These are phyloP conservation scores for Sipunculus nudus DNA, from an alignment of 2,888 invertebrate species.

Conservation along the genomic window DNA sequence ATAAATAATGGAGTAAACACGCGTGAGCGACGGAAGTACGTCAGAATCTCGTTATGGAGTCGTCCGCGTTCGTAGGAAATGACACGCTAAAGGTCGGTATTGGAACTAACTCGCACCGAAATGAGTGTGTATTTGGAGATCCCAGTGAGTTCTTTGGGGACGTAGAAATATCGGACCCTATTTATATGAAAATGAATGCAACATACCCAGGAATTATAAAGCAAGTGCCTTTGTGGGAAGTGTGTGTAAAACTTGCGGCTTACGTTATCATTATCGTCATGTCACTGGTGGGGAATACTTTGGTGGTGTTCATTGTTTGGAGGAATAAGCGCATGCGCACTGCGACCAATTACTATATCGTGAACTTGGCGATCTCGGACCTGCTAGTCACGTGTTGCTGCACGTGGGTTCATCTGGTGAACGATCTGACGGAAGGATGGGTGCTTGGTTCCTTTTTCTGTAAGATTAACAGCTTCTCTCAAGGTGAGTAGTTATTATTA, in stretches of 20 bases:
- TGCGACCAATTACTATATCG: constrained; percentile 60
- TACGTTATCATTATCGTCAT: constrained; percentile 25
- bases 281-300: constrained; percentile 23
- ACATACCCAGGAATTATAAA: constrained; percentile 13
- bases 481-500: constrained; percentile 76
- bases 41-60: no score
- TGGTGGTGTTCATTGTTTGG: constrained; percentile 29
- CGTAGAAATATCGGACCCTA: no score
- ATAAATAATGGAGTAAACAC: no score
- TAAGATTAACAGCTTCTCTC: constrained; percentile 79
- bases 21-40: no score
- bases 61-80: no score
- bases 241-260: constrained; percentile 25
- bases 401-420: constrained; percentile 79
- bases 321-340: constrained; percentile 50
- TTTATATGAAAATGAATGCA: no score
- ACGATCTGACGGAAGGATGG: constrained; percentile 83
- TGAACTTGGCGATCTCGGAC: constrained; percentile 58
- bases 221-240: constrained; percentile 20
- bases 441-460: constrained; percentile 79
- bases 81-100: no score
- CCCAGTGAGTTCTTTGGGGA: no score
- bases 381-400: constrained; percentile 69
- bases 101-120: no score
- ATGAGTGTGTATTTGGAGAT: no score